phyloP scores from a whole-genome alignment of 2,797 vertebrate species.

The Xiphorhynchus erythropygius region DNA sequence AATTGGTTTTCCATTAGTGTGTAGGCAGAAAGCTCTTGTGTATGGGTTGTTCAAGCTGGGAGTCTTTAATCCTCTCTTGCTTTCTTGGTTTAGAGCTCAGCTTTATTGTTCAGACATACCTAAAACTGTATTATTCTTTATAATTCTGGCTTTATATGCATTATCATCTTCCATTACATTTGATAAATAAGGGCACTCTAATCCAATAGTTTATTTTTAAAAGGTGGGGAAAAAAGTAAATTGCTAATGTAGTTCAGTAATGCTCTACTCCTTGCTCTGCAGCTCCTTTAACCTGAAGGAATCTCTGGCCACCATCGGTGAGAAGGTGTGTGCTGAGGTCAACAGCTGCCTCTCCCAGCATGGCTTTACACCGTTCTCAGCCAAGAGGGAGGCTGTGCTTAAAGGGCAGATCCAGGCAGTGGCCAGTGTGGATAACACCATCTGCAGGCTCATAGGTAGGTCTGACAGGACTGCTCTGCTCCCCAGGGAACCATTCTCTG shows the following conservation, averaged over 20 bases:
- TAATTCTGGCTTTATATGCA: not conserved
- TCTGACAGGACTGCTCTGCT: not conserved
- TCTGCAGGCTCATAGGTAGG: constrained; percentile 91
- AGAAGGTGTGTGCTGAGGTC: constrained; percentile 89
- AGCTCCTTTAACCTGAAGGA: constrained; percentile 86
- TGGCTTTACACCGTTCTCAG: constrained; percentile 81
- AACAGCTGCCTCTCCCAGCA: constrained; percentile 83
- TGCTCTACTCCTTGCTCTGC: not conserved
- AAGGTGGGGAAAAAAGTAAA: not conserved
- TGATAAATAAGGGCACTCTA: not conserved
- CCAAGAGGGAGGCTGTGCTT: constrained; percentile 78
- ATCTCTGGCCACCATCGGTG: constrained; percentile 81
- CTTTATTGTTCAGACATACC: not conserved
- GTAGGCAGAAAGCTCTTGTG: not conserved
- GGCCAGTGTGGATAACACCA: constrained; percentile 81
- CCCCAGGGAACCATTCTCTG: not conserved
- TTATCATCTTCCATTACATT: not conserved
- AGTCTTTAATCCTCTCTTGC: not conserved
- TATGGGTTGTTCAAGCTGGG: not conserved
- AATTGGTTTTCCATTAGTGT: not conserved
- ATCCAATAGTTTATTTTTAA: not conserved
- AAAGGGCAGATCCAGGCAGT: constrained; percentile 89
- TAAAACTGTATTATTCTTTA: not conserved
- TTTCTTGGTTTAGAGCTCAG: not conserved
- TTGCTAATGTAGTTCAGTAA: not conserved